phyloP scores from a whole-genome alignment of 2,888 invertebrate species.

The Graphium colonna region DNA sequence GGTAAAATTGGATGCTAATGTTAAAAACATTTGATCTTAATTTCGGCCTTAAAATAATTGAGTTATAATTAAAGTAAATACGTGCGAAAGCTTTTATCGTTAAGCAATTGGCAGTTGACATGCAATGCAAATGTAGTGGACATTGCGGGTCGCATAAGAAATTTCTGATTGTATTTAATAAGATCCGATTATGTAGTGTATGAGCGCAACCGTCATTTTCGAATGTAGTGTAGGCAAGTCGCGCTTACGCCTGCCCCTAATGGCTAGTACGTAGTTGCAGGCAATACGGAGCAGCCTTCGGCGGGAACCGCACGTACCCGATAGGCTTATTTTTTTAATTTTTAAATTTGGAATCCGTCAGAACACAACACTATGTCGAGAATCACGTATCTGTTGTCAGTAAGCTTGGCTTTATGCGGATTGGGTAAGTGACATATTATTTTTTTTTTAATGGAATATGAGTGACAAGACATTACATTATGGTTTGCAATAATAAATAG shows the following conservation, averaged over 20 bases:
- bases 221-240: conserved; percentile 22
- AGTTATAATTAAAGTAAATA: no score
- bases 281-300: conserved; percentile 69
- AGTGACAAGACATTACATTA: no score
- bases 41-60: no score
- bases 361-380: conserved; percentile 55
- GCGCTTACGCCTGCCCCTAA: conserved; percentile 43
- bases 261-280: conserved; percentile 40
- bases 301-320: conserved; percentile 61
- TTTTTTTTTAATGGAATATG: conserved; percentile 1
- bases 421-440: conserved; percentile 51
- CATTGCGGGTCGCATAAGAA: conserved; percentile 5
- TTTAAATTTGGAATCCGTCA: conserved; percentile 21
- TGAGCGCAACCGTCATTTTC: conserved; percentile 24
- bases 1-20: no score
- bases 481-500: background rate
- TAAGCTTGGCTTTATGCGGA: conserved; percentile 50
- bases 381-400: conserved; percentile 42
- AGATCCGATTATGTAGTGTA: conserved; percentile 15
- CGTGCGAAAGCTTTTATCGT: no score
- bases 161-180: conserved; percentile 11
- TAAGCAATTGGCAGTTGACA: background rate
- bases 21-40: no score
- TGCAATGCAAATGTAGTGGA: background rate
- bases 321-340: conserved; percentile 35